Evolutionary conservation across 2,113 vertebrate species (phyloP), one percentile per base, ranked within the genome.

Genomic region (Etheostoma spectabile): DNA sequence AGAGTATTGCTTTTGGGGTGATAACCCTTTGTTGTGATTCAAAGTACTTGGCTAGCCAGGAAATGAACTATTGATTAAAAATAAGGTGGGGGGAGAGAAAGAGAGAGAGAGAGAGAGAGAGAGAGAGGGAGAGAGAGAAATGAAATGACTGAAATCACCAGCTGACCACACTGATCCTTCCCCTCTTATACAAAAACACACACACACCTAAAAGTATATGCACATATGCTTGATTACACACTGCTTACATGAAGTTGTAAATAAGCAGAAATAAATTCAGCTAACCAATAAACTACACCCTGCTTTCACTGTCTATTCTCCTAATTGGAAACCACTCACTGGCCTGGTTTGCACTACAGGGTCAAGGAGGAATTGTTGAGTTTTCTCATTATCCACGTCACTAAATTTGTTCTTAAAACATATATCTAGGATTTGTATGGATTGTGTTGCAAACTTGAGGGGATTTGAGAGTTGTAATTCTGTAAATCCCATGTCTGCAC

Each of bases 61-160:
- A 93, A 92, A 92, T 92, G 60, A 93, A 91, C 83, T 93, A 92
- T 92, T 81, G 90, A 93, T 94, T 91, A 74, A 48, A 86, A 84
- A 86, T 45, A 65, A 79, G 38, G 51, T 59, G 59, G 38, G 8
- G 38, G 1, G 38, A 7, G 2, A 8, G 38, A 8, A 1, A 35
- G 35, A 8, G 35, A 8, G 35, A 30, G 35, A 8, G 35, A 8
- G 1, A 35, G 7, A 35, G 15, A 30, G 52, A 15, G 56, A 61
- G 56, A 57, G 33, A 18, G 59, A 42, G 8, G 6, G 21, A 16
- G 3, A 10, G 16, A 8, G 21, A 16, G 3, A 10, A 66, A 82
- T 8, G 56, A n/a, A 63, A 22, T 52, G 77, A 81, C 19, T 69
- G 56, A 69, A 83, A 86, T 64, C 76, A 70, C 46, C n/a, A 72